Base-by-base conservation (phyloP, 2,113 vertebrate genomes). In the Delphinus delphis region DNA sequence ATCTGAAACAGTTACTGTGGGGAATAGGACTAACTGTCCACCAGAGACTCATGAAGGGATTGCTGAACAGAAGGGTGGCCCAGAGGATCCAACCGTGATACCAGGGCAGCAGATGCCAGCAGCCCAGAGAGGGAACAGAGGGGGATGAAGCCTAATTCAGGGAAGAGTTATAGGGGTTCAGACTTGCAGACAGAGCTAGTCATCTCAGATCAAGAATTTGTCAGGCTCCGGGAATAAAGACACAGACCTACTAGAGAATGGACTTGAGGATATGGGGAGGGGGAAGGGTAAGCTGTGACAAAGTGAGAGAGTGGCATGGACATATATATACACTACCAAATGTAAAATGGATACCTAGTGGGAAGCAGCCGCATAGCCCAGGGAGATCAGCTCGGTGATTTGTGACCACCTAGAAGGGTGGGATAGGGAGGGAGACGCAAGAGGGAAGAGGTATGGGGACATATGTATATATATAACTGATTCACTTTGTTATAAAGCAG, bases 271-370 rank as follows among this genome's bases (percentile, higher is more conserved):
- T 14, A 50, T 14, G 47, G 47, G 47, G 13, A 50, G 47, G 47
- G 47, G 47, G 47, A 14, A 50, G 47, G 47, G 47, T 4, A 50
- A 50, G 47, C 47, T 14, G 13, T 0, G 47, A 50, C 47, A 14
- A 50, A 50, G 47, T 50, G 3, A 50, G 47, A 50, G 47, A 50
- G 47, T 50, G 3, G 47, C 47, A 50, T 50, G 13, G 13, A 50
- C 47, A 50, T 13, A 50, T 50, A 47, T 47, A 50, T 14, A 50
- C 47, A 50, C 47, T 14, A 50, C 47, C 47, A 50, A 50, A 50
- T 0, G 0, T 47, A 47, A 47, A 12, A 12, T 13, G 3, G 47
- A 47, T 47, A 47, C 2, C 2, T 47, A 47, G 47, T 13, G 11
- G 11, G 47, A 47, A 47, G 47, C 47, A 47, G 47, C 47, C 2